These are phyloP conservation scores for Zaprionus vittiger DNA, from an alignment of 1,140 invertebrate species.

Conservation along the genomic window DNA sequence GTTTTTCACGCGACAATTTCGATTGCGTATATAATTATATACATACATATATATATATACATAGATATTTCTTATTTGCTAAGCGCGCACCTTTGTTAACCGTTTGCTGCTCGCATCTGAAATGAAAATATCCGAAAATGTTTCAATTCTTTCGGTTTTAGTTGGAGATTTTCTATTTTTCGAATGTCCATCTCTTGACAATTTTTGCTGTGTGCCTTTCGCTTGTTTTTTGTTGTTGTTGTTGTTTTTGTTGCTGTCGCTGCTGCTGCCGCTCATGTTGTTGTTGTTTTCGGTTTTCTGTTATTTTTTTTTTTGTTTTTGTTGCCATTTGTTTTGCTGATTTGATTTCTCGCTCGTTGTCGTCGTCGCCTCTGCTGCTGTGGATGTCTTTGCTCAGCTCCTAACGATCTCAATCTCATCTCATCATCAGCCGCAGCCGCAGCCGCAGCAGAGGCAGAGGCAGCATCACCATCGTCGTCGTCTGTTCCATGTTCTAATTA, in stretches of 20 bases:
- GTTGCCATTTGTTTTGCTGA: constrained; percentile 76
- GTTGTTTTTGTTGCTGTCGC: constrained; percentile 39
- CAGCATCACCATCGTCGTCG: constrained; percentile 4
- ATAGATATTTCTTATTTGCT: constrained; percentile 26
- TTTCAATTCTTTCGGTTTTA: constrained; percentile 82
- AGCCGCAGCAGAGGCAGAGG: not conserved
- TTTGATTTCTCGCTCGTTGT: constrained; percentile 69
- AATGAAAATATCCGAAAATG: constrained; percentile 82
- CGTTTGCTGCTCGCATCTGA: constrained; percentile 80
- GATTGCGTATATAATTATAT: constrained; percentile 38
- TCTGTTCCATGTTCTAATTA: constrained; percentile 78
- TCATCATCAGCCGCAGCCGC: not conserved
- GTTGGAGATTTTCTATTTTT: constrained; percentile 83
- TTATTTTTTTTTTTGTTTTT: constrained; percentile 27
- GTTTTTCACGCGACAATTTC: constrained; percentile 33
- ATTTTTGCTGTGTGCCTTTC: constrained; percentile 66
- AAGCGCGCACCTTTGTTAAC: constrained; percentile 80
- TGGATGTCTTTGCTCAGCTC: constrained; percentile 55
- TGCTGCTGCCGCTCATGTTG: constrained; percentile 4
- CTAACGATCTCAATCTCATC: constrained; percentile 57
- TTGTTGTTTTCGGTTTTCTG: constrained; percentile 22
- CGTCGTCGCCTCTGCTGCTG: constrained; percentile 9
- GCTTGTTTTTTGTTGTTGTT: constrained; percentile 17
- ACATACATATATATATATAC: constrained; percentile 24
- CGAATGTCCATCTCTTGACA: constrained; percentile 82